Evolutionary conservation across 2,888 invertebrate species (phyloP).

Genomic region (Troglohyphantes excavatus): DNA sequence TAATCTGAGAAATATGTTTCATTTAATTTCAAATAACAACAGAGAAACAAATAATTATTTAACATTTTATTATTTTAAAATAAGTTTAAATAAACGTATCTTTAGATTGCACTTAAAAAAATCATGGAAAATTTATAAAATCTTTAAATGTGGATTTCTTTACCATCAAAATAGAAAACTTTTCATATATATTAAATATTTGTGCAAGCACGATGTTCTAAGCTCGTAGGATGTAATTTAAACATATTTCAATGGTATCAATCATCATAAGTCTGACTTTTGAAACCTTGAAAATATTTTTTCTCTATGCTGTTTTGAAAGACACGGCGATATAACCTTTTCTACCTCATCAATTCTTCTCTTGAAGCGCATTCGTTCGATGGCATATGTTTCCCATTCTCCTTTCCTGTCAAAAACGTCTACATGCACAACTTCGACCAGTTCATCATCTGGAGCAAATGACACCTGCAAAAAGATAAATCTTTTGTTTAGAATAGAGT

Average conservation of each 20-base stretch:
- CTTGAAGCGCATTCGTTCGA: conserved; percentile 80
- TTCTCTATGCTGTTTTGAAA: conserved; percentile 79
- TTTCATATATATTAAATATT: background rate
- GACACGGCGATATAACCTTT: conserved; percentile 77
- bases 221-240: background rate
- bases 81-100: background rate
- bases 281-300: conserved; percentile 56
- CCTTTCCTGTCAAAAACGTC: conserved; percentile 71
- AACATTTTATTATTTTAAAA: background rate
- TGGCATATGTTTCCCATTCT: conserved; percentile 80
- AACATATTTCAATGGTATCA: background rate
- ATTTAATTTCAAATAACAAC: too few relatives aligned
- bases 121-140: background rate
- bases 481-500: background rate
- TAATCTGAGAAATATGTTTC: too few relatives aligned
- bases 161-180: background rate
- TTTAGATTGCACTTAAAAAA: background rate
- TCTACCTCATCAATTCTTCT: conserved; percentile 79
- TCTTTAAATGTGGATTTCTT: background rate
- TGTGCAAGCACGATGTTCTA: background rate
- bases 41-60: background rate
- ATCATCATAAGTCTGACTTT: conserved; percentile 46
- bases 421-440: conserved; percentile 35
- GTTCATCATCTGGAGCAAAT: conserved; percentile 61
- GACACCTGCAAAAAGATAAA: conserved; percentile 49